phyloP scores from a whole-genome alignment of 2,888 invertebrate species.

The Amphimallon solstitiale region DNA sequence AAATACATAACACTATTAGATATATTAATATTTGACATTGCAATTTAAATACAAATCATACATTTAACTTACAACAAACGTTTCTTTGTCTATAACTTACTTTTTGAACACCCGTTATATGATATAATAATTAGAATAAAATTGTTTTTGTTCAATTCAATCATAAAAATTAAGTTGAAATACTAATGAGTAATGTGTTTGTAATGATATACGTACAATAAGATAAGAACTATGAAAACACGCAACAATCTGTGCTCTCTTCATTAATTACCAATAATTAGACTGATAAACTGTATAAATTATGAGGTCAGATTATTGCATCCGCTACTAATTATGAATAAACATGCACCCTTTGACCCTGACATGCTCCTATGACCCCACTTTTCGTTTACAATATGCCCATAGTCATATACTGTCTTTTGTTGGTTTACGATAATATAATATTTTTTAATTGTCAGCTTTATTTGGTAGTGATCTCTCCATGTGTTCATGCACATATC shows the following conservation, averaged over 20 bases:
- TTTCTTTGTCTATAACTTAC: too few species aligned
- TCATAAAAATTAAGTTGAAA: conserved; percentile 25
- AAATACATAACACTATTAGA: too few species aligned
- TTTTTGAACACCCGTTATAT: too few species aligned
- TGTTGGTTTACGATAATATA: conserved; percentile 7
- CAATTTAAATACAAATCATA: too few species aligned
- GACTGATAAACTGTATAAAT: conserved; percentile 41
- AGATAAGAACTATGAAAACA: conserved; percentile 38
- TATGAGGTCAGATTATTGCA: conserved; percentile 49
- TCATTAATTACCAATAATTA: conserved; percentile 49
- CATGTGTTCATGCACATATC: too few species aligned
- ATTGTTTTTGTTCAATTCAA: conserved; percentile 23
- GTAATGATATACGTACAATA: conserved; percentile 28
- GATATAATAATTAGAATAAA: too few species aligned
- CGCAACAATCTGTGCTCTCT: conserved; percentile 39
- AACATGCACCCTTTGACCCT: conserved; percentile 48
- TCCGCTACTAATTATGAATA: conserved; percentile 53
- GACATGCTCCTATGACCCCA: conserved; percentile 37
- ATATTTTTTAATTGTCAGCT: conserved; percentile 36
- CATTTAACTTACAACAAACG: too few species aligned
- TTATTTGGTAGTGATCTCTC: conserved; percentile 21
- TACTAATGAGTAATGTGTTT: conserved; percentile 33
- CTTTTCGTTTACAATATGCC: conserved; percentile 27
- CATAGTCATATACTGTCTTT: background rate
- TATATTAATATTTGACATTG: too few species aligned